phyloP scores from a whole-genome alignment of 2,888 invertebrate genomes.

The Cephus pygmeus region DNA sequence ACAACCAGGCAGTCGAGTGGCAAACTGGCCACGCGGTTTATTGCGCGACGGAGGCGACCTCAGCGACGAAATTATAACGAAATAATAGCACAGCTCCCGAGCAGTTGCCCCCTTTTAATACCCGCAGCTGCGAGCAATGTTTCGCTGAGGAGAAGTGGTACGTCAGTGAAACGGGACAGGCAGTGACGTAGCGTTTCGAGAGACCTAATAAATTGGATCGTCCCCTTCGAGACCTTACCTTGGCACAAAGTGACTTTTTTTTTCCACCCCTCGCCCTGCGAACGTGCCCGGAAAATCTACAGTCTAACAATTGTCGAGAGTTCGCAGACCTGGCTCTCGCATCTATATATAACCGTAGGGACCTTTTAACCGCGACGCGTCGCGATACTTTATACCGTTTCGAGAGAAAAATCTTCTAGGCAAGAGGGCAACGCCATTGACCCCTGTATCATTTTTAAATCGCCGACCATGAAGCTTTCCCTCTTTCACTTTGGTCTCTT shows the following conservation, averaged over 20 bases:
- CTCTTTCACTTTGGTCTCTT: background rate
- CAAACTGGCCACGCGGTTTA: constrained; percentile 9
- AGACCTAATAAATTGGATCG: constrained; percentile 42
- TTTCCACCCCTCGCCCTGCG: constrained; percentile 21
- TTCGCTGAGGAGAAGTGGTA: background rate
- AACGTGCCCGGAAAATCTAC: constrained; percentile 42
- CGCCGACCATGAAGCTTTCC: background rate
- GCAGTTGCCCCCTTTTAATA: background rate
- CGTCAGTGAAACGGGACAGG: constrained; percentile 9
- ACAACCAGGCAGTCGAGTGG: constrained; percentile 9
- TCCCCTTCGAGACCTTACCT: constrained; percentile 33
- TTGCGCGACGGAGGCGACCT: constrained; percentile 1
- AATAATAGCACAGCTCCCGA: background rate
- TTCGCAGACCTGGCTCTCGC: background rate
- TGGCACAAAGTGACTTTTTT: constrained; percentile 25
- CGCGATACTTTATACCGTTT: background rate
- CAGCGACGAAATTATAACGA: constrained; percentile 1
- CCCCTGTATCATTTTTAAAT: background rate
- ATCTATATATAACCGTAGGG: background rate
- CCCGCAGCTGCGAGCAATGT: background rate
- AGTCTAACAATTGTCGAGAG: constrained; percentile 33
- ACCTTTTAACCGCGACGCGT: too few relatives aligned
- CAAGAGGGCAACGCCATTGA: background rate
- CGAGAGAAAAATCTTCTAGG: background rate
- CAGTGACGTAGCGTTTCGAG: constrained; percentile 33